Evolutionary conservation across 2,888 invertebrate species (phyloP).

Genomic region (Lordiphosa fenestrarum): DNA sequence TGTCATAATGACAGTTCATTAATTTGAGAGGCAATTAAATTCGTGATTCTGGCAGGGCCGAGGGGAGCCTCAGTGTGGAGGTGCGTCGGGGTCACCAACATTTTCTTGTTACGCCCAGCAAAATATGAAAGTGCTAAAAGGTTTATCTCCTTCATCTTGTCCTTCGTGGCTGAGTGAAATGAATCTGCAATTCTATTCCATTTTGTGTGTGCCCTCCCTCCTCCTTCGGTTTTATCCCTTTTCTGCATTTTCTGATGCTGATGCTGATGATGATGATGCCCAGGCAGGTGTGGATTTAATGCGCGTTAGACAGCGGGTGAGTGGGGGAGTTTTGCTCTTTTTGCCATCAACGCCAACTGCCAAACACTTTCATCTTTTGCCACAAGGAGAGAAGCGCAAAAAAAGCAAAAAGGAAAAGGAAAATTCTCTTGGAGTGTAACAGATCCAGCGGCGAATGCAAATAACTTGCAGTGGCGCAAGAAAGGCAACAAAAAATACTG

Average conservation of each 20-base stretch:
- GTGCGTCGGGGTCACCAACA: background rate
- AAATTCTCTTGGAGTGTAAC: conserved; percentile 57
- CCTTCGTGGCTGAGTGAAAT: conserved; percentile 60
- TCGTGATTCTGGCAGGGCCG: background rate
- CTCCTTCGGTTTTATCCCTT: conserved; percentile 16
- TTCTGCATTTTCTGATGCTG: conserved; percentile 17
- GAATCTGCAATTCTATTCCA: conserved; percentile 75
- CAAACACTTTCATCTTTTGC: conserved; percentile 63
- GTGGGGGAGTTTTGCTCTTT: conserved; percentile 13
- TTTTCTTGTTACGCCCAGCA: conserved; percentile 12
- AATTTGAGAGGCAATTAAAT: conserved; percentile 5
- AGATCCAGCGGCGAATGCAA: conserved; percentile 68
- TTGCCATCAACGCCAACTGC: conserved; percentile 34
- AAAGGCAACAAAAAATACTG: conserved; percentile 41
- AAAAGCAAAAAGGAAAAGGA: conserved; percentile 12
- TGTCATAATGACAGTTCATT: conserved; percentile 25
- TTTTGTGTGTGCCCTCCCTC: conserved; percentile 35
- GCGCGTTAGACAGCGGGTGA: conserved; percentile 36
- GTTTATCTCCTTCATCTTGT: conserved; percentile 20
- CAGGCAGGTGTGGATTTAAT: conserved; percentile 64
- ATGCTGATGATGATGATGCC: conserved; percentile 52
- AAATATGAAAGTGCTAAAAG: conserved; percentile 50
- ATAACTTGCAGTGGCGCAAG: conserved; percentile 46
- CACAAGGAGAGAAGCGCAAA: conserved; percentile 10
- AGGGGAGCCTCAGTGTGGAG: too few species aligned